A percentile compares a stretch with the other conserved stretches of the same genome.
These are phyloP conservation scores for Brachionus plicatilis DNA, from an alignment of 1,140 invertebrate genomes.

Conservation along the genomic window DNA sequence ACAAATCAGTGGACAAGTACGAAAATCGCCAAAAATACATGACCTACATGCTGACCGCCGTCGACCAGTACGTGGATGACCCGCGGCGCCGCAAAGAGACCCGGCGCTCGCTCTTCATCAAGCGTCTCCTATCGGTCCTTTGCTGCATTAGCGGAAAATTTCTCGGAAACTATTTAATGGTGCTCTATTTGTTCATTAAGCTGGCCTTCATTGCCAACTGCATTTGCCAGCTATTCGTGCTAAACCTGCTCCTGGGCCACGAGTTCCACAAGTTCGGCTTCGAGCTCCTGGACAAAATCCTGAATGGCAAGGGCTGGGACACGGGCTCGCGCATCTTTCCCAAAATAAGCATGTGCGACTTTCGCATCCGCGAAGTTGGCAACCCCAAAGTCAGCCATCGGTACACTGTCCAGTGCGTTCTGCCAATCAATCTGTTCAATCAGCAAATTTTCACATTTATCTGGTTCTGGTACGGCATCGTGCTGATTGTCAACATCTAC, in stretches of 20 bases:
- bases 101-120: background rate
- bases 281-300: slow-evolving; percentile 22
- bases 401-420: slow-evolving; percentile 54
- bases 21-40: slow-evolving; percentile 40
- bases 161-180: slow-evolving; percentile 57
- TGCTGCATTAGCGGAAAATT: slow-evolving; percentile 49
- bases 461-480: slow-evolving; percentile 55
- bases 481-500: slow-evolving; percentile 50
- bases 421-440: slow-evolving; percentile 55
- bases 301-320: slow-evolving; percentile 40
- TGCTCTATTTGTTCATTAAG: slow-evolving; percentile 58
- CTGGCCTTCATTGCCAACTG: slow-evolving; percentile 58
- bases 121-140: slow-evolving; percentile 41
- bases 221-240: slow-evolving; percentile 57
- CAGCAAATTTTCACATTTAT: slow-evolving; percentile 55
- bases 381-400: slow-evolving; percentile 41
- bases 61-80: slow-evolving; percentile 40
- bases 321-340: slow-evolving; percentile 30
- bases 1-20: slow-evolving; percentile 40
- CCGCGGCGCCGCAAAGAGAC: slow-evolving; percentile 32
- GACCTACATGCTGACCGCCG: slow-evolving; percentile 30
- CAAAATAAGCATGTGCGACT: slow-evolving; percentile 40
- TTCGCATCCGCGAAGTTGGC: slow-evolving; percentile 36
- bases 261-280: slow-evolving; percentile 46
- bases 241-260: slow-evolving; percentile 57